Conservation (phyloP, 2,888 invertebrate species). For the Noctuana brunneofusca region DNA sequence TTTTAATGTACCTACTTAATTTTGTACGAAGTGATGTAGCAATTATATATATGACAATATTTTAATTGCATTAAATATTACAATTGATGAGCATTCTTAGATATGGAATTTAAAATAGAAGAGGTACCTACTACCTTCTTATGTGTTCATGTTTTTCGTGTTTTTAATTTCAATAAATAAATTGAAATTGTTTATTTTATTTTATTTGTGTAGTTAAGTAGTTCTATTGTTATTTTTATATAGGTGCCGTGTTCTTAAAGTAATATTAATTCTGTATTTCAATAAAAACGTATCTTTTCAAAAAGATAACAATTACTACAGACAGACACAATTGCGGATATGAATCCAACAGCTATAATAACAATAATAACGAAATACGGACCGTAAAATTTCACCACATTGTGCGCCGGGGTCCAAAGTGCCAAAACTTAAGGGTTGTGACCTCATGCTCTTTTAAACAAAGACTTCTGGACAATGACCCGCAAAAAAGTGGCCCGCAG, state of each 20-base stretch:
- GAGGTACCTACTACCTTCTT: no score
- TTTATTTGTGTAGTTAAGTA: no score
- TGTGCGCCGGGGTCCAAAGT: conserved; percentile 26
- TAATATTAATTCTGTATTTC: background rate
- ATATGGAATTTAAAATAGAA: no score
- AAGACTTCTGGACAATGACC: conserved; percentile 76
- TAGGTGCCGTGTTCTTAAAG: background rate
- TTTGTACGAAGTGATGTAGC: no score
- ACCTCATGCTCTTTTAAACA: conserved; percentile 51
- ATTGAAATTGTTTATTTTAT: no score
- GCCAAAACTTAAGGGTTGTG: conserved; percentile 52
- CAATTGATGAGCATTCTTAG: no score
- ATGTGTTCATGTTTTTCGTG: no score
- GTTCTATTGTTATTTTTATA: no score
- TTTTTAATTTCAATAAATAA: no score
- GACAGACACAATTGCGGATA: background rate
- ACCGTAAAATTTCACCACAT: conserved; percentile 32
- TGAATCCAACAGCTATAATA: background rate
- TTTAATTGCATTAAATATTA: no score
- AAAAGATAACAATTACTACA: background rate
- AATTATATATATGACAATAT: no score
- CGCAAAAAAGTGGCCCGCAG: conserved; percentile 61
- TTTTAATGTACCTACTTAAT: no score
- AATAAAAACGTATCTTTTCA: background rate
- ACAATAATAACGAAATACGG: conserved; percentile 20